These are phyloP conservation scores for Catamblyrhynchus diadema DNA, from an alignment of 2,797 vertebrate genomes.

Conservation along the genomic window DNA sequence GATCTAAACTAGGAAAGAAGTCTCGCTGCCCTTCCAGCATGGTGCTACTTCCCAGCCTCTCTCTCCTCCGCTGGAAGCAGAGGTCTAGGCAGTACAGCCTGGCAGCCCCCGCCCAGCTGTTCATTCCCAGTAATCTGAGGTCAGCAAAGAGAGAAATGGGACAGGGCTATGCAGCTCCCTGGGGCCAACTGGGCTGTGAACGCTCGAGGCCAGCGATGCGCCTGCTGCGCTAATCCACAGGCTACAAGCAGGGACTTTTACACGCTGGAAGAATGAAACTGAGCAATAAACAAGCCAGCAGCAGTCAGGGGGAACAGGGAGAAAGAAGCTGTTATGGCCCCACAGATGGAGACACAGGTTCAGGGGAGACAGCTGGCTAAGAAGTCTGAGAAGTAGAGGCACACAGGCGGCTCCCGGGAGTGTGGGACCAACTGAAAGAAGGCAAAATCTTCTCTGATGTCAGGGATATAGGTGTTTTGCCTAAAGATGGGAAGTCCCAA, in stretches of 20 bases:
- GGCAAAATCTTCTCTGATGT: neutral
- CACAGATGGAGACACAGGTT: neutral
- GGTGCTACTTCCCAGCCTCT: neutral
- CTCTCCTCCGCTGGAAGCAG: neutral
- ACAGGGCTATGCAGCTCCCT: neutral
- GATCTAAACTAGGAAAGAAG: neutral
- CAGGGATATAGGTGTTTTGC: neutral
- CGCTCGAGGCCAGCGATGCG: rapidly evolving
- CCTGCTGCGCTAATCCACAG: neutral
- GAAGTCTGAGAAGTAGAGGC: neutral
- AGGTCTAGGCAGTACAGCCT: neutral
- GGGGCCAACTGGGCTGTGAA: neutral
- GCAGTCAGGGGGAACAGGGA: neutral
- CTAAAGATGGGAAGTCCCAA: neutral
- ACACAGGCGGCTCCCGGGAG: rapidly evolving
- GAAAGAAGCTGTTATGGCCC: neutral
- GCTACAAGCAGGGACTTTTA: neutral
- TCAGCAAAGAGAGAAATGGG: neutral
- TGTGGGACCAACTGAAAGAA: neutral
- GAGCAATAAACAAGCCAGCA: neutral
- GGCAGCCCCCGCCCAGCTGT: rapidly evolving
- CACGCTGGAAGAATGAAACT: neutral
- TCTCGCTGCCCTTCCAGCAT: neutral
- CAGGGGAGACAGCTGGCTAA: neutral
- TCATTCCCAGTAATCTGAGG: neutral